Evolutionary conservation across 2,797 vertebrate species (phyloP).

Genomic region (Onychomys leucogaster): DNA sequence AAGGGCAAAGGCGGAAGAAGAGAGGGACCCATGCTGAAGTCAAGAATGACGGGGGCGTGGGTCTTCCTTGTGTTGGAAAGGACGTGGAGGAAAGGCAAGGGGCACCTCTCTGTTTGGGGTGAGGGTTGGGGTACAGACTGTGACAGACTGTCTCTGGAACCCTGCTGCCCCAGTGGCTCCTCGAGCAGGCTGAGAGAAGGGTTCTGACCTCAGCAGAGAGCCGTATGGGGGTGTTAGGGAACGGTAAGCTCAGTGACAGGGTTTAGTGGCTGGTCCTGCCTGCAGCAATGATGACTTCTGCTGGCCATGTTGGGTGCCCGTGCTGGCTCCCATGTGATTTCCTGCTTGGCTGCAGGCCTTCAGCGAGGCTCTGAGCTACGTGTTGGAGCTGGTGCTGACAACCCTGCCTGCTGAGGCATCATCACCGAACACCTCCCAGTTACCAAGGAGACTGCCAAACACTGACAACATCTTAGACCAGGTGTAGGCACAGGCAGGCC

Average conservation of each 20-base stretch:
- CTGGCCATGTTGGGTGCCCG: background rate
- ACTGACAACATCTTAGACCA: slow-evolving; percentile 54
- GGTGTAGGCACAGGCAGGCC: background rate
- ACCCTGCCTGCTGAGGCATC: background rate
- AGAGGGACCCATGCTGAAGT: background rate
- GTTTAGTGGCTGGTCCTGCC: background rate
- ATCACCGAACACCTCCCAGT: slow-evolving; percentile 67
- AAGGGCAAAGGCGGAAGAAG: background rate
- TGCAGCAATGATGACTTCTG: background rate
- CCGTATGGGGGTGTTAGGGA: background rate
- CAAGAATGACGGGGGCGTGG: background rate
- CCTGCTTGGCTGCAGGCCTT: background rate
- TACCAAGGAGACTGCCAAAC: slow-evolving; percentile 74
- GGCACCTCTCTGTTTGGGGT: background rate
- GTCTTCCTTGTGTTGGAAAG: background rate
- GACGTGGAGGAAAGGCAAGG: too few species aligned
- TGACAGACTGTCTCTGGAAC: background rate
- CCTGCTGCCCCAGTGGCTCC: background rate
- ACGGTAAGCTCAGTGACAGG: background rate
- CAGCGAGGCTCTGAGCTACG: slow-evolving; percentile 49
- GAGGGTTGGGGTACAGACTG: background rate
- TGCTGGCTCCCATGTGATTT: background rate
- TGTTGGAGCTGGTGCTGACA: slow-evolving; percentile 56
- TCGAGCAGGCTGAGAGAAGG: background rate
- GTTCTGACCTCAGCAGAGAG: background rate